Evolutionary conservation across 2,797 vertebrate species (phyloP), one percentile per base, ranked within the genome.

Genomic region (Thalassophryne amazonica): DNA sequence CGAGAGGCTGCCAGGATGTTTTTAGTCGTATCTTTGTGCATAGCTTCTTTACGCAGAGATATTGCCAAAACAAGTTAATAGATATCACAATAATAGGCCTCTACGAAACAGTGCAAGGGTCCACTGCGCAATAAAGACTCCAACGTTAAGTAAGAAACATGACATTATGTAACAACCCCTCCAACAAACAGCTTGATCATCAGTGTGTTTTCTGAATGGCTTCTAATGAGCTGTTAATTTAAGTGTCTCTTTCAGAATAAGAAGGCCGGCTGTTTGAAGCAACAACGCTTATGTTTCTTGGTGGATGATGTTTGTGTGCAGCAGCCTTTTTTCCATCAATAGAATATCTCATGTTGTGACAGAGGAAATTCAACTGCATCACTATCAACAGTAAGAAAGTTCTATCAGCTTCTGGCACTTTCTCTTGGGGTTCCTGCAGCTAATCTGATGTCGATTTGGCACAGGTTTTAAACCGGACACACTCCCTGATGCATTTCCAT

Each of bases 191-290:
- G 41, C 41, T 29, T 49, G 39, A 77, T 80, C 57, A 70, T 82
- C 77, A 64, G 49, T 22, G 54, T 32, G 54, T 66, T 73, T 70
- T 75, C 63, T 46, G 60, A 29, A 57, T 24, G 36, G 36, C 43
- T 52, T 73, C 75, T 82, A 84, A 88, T 69, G 72, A 80, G 76
- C 46, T 66, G 69, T 73, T 78, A 63, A 79, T 84, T 79, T 57
- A 40, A 73, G 64, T 67, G 67, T 11, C 36, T 41, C 58, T 68
- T 64, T 73, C 69, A 80, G 73, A 75, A 76, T 82, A 84, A 78
- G 59, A 31, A 29, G 51, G 40, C 52, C 39, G 6, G 38, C 48
- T 29, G 69, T 83, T 80, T 86, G 78, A 84, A 78, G 63, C 62
- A 58, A 45, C 53, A 70, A 55, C 71, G n/a, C n/a, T n/a, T n/a